phyloP scores from a whole-genome alignment of 1,140 invertebrate species.

The Anoplophora glabripennis region DNA sequence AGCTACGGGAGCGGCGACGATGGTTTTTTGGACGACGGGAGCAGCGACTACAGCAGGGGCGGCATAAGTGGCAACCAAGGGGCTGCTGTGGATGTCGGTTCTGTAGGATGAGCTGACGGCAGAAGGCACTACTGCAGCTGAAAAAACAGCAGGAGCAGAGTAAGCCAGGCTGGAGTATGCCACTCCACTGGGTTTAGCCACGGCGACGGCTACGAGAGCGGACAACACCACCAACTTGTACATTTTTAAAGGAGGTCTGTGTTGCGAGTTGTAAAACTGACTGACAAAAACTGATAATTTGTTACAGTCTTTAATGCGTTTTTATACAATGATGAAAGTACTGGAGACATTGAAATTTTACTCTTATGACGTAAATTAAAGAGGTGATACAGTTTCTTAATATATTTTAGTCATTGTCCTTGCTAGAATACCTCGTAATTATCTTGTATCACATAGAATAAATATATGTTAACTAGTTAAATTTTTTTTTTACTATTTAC shows the following conservation, averaged over 20 bases:
- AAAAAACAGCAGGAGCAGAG: neutral
- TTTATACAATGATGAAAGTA: too few species aligned
- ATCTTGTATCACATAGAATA: too few species aligned
- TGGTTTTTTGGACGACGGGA: slow-evolving; percentile 18
- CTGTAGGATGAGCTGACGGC: neutral
- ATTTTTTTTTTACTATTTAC: too few species aligned
- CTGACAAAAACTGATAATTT: neutral
- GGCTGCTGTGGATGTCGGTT: neutral
- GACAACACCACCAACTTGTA: slow-evolving; percentile 26
- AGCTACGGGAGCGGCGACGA: neutral
- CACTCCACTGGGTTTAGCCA: slow-evolving; percentile 11
- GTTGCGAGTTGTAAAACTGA: slow-evolving; percentile 18
- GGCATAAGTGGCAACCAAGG: neutral
- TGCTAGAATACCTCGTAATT: too few species aligned
- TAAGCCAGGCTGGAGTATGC: slow-evolving; percentile 9
- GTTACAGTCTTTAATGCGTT: neutral
- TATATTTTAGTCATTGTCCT: too few species aligned
- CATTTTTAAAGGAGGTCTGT: slow-evolving; percentile 23
- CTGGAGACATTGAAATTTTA: too few species aligned
- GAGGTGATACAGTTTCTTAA: too few species aligned
- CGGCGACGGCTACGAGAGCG: neutral
- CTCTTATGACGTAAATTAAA: too few species aligned
- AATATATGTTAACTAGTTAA: too few species aligned
- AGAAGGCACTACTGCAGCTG: neutral
- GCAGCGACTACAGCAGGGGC: slow-evolving; percentile 15